These are phyloP conservation scores for Galaxias olidus DNA, from an alignment of 2,797 vertebrate genomes.

Conservation along the genomic window DNA sequence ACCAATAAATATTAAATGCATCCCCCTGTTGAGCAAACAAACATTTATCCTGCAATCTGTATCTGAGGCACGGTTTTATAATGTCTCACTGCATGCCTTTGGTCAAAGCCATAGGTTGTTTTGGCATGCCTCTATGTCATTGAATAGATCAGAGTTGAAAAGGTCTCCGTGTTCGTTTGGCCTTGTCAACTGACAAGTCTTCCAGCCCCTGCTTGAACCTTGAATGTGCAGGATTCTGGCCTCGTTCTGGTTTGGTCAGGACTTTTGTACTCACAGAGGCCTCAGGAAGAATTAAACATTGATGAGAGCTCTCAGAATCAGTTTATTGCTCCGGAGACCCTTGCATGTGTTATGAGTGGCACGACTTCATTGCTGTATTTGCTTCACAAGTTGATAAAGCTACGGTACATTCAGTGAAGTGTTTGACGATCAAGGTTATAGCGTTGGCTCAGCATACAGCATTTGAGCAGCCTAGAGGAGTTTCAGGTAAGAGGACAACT, in stretches of 20 bases:
- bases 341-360: constrained; percentile 69
- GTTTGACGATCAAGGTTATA: constrained; percentile 68
- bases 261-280: constrained; percentile 62
- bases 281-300: constrained; percentile 74
- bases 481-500: neutral
- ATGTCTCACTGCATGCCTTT: constrained; percentile 16
- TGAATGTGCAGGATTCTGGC: constrained; percentile 53
- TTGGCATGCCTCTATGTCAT: constrained; percentile 32
- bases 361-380: constrained; percentile 69
- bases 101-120: constrained; percentile 15
- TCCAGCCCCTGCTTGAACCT: constrained; percentile 65
- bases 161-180: constrained; percentile 53
- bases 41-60: too few species aligned
- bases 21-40: too few species aligned
- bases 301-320: constrained; percentile 74
- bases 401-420: constrained; percentile 46
- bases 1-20: too few species aligned
- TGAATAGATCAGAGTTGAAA: constrained; percentile 44
- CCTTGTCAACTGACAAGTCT: constrained; percentile 60
- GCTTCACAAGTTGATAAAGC: constrained; percentile 59
- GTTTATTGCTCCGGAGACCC: constrained; percentile 75
- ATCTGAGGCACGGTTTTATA: constrained; percentile 17
- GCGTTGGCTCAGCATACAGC: constrained; percentile 37
- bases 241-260: constrained; percentile 58
- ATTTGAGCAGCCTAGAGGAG: constrained; percentile 42